phyloP scores from a whole-genome alignment of 2,113 vertebrate species.

The Excalfactoria chinensis region DNA sequence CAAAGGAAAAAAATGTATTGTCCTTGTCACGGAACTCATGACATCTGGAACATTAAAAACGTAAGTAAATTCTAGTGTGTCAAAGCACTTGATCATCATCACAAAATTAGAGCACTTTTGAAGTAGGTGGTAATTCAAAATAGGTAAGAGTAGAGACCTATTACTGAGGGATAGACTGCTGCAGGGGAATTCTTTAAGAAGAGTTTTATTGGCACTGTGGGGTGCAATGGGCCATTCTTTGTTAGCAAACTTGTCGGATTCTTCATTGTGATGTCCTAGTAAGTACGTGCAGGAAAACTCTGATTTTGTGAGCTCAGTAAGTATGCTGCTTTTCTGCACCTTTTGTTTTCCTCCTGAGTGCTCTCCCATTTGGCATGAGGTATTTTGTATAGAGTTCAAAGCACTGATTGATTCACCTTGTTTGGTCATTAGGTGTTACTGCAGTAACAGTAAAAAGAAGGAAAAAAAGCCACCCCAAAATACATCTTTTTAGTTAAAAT shows the following conservation, averaged over 20 bases:
- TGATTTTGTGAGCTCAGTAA: neutral
- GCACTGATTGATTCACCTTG: neutral
- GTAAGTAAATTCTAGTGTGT: constrained; percentile 82
- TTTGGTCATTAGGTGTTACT: neutral
- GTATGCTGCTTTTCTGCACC: neutral
- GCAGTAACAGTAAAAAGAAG: neutral
- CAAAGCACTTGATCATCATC: neutral
- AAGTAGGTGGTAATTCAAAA: neutral
- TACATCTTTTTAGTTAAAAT: neutral
- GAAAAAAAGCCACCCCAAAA: neutral
- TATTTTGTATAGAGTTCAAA: neutral
- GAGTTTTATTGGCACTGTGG: neutral
- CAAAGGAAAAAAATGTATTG: constrained; percentile 98
- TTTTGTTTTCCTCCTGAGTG: neutral
- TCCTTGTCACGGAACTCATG: constrained; percentile 98
- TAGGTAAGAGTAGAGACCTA: neutral
- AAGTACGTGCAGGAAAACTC: neutral
- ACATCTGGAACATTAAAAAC: constrained; percentile 98
- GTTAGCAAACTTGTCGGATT: neutral
- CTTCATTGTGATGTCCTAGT: neutral
- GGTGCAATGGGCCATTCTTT: neutral
- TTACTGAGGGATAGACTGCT: neutral
- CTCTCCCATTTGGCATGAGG: neutral
- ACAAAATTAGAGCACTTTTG: neutral
- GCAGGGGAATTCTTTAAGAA: neutral